Evolutionary conservation across 1,140 invertebrate species (phyloP).

Genomic region (Heliconius eleuchia): DNA sequence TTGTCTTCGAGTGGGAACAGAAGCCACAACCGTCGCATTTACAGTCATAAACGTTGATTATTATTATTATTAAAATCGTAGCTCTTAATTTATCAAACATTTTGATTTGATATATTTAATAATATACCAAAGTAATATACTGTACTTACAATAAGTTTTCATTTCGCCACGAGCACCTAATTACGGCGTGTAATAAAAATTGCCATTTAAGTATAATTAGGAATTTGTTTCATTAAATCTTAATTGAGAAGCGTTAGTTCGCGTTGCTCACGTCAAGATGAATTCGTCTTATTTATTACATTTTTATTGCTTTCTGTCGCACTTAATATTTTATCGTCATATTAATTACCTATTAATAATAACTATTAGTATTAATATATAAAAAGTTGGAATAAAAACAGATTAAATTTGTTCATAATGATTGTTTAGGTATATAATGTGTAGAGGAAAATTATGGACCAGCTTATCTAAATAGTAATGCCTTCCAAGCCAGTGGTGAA

Average conservation of each 20-base stretch:
- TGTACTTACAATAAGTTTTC: slow-evolving; percentile 24
- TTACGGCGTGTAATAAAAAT: slow-evolving; percentile 14
- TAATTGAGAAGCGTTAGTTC: slow-evolving; percentile 17
- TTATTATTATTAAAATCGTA: background rate
- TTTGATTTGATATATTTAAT: background rate
- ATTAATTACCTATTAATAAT: background rate
- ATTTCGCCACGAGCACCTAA: slow-evolving; percentile 2
- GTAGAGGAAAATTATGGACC: background rate
- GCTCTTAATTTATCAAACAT: too few relatives aligned
- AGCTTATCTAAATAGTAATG: too few relatives aligned
- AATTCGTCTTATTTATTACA: slow-evolving; percentile 17
- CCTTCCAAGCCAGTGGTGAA: too few relatives aligned
- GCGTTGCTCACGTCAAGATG: background rate
- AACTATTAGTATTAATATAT: background rate
- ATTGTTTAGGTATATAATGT: background rate
- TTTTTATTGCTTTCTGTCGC: slow-evolving; percentile 10
- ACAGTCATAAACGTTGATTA: too few relatives aligned
- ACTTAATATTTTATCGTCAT: background rate
- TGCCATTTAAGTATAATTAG: slow-evolving; percentile 8
- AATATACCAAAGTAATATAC: background rate
- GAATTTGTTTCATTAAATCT: slow-evolving; percentile 16
- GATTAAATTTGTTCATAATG: background rate
- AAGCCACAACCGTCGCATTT: too few relatives aligned
- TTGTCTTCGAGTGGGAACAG: too few relatives aligned
- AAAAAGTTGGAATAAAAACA: background rate